A percentile compares a stretch with the other conserved stretches of the same genome.
phyloP scores from a whole-genome alignment of 2,888 invertebrate genomes.

The Hypselothyrea guttata region DNA sequence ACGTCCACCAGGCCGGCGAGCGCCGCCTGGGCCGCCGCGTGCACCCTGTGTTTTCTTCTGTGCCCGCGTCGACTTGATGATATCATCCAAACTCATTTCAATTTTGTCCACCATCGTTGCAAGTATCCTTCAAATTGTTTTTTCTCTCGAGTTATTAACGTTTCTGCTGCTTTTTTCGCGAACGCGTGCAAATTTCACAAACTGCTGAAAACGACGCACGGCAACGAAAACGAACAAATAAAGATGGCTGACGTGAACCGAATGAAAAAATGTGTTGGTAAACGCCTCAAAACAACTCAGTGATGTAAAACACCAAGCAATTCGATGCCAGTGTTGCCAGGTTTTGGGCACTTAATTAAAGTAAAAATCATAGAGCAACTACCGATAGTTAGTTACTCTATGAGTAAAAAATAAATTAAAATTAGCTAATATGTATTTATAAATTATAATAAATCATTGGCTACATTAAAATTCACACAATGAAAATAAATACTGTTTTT shows the following conservation, averaged over 20 bases:
- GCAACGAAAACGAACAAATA: slow-evolving; percentile 36
- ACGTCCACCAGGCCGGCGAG: slow-evolving; percentile 82
- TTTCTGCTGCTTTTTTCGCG: slow-evolving; percentile 8
- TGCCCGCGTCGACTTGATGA: slow-evolving; percentile 91
- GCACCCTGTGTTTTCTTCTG: slow-evolving; percentile 85
- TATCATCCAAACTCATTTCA: slow-evolving; percentile 98
- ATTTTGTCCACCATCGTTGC: slow-evolving; percentile 98
- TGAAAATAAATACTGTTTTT: no score
- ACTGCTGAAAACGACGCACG: slow-evolving; percentile 58
- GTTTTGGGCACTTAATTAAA: no score
- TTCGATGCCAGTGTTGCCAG: no score
- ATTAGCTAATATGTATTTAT: no score
- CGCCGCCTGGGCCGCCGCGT: slow-evolving; percentile 83
- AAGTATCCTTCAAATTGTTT: no score
- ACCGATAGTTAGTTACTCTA: no score
- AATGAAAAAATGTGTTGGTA: slow-evolving; percentile 60
- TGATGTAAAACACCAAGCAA: slow-evolving; percentile 25
- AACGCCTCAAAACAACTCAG: slow-evolving; percentile 27
- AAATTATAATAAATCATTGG: no score
- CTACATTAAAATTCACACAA: no score
- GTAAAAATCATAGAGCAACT: no score
- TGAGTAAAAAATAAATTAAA: no score
- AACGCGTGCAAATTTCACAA: slow-evolving; percentile 60
- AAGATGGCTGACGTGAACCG: slow-evolving; percentile 56
- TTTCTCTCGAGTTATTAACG: background rate